Percentiles rank a stretch among this genome's conserved stretches.
phyloP scores from a whole-genome alignment of 2,888 invertebrate genomes.

The Hypselothyrea guttata region DNA sequence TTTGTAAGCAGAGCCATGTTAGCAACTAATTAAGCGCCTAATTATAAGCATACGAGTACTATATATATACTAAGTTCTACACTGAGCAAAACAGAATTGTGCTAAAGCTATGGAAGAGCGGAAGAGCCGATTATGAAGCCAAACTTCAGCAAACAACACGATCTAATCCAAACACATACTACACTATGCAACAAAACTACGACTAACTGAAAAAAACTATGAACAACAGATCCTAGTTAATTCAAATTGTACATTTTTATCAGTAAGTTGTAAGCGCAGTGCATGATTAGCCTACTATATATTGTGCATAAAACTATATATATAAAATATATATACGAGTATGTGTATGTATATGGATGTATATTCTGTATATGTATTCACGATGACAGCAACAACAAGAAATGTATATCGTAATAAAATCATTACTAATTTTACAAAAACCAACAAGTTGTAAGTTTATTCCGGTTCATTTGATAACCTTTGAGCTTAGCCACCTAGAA shows the following conservation, averaged over 20 bases:
- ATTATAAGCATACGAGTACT: slow-evolving; percentile 36
- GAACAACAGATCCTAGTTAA: slow-evolving; percentile 70
- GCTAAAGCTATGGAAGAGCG: too few relatives aligned
- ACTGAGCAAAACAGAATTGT: slow-evolving; percentile 14
- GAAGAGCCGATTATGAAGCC: slow-evolving; percentile 19
- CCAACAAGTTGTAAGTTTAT: background rate
- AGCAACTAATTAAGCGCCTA: slow-evolving; percentile 38
- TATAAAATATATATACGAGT: too few relatives aligned
- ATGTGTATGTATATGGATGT: too few relatives aligned
- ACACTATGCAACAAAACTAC: slow-evolving; percentile 11
- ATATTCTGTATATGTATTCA: slow-evolving; percentile 27
- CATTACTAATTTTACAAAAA: slow-evolving; percentile 71
- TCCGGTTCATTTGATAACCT: too few relatives aligned
- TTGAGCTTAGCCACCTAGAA: too few relatives aligned
- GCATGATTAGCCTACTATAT: slow-evolving; percentile 41
- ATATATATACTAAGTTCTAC: slow-evolving; percentile 23
- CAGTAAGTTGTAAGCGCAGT: slow-evolving; percentile 67
- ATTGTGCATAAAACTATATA: slow-evolving; percentile 14
- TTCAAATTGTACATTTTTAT: slow-evolving; percentile 76
- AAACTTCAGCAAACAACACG: slow-evolving; percentile 25
- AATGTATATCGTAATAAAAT: slow-evolving; percentile 72
- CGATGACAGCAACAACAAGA: slow-evolving; percentile 31
- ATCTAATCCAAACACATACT: slow-evolving; percentile 23
- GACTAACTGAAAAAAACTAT: slow-evolving; percentile 17
- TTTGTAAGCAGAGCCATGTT: slow-evolving; percentile 38